Conservation (phyloP, 2,113 vertebrate species). For the Columbina picui region DNA sequence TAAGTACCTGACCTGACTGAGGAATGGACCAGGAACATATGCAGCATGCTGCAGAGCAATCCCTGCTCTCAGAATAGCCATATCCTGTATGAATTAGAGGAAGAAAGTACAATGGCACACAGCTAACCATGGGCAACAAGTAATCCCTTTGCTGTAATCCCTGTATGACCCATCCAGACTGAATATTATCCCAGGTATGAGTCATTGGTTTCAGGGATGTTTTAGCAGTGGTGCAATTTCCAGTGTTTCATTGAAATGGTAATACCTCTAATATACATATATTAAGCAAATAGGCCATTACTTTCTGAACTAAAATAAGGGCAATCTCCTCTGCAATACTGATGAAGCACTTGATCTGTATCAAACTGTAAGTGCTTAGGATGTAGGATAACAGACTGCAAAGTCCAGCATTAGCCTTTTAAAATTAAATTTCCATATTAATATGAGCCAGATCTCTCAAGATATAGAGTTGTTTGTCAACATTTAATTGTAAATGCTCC, state of each 20-base stretch:
- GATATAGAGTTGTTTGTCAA: conserved; percentile 35
- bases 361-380: neutral
- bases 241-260: neutral
- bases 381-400: neutral
- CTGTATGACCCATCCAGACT: neutral
- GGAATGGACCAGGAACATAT: neutral
- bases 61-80: neutral
- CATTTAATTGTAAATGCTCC: neutral
- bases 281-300: neutral
- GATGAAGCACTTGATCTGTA: neutral
- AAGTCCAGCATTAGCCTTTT: conserved; percentile 19
- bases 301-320: neutral
- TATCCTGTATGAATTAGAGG: neutral
- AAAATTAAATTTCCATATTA: conserved; percentile 31
- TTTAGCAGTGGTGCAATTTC: neutral
- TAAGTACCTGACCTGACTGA: neutral
- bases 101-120: neutral
- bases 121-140: neutral
- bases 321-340: neutral
- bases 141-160: neutral
- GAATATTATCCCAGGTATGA: neutral
- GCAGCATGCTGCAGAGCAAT: neutral
- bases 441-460: neutral
- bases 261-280: neutral
- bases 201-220: neutral